Base-by-base conservation (phyloP, 2,888 invertebrate species). In the Erannis defoliaria region DNA sequence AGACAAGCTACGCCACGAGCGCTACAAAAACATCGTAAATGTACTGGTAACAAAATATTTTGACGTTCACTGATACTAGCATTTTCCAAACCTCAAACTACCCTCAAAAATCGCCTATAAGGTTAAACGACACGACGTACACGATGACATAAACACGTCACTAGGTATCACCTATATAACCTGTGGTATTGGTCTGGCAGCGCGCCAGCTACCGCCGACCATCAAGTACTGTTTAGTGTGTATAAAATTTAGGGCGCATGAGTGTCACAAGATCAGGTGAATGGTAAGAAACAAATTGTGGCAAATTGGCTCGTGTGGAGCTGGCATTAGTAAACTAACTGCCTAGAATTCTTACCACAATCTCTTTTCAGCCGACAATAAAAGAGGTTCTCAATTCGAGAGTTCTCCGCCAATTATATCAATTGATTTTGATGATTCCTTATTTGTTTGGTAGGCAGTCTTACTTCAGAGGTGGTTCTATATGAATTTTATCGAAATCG, bases 231-330 rank as follows among this genome's bases (percentile, higher is more conserved):
- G 55, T 55, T 61, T 55, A 55, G 55, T 42, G 61, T 45, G 33
- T 50, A 61, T 55, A 61, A 61, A 55, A 55, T 46, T 61, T 55
- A 55, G 55, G 55, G 38, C 1, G 38, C 61, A 33, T 55, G 55
- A 61, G 49, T 37, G 49, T 49, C 50, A 21, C 8, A 19, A 9
- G 18, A 51, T 21, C 50, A 55, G 55, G 61, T 50, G 38, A 37
- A 48, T 40, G 48, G 45, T 5, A 14, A 35, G 18, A 29, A 31
- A 50, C 43, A 37, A 55, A 50, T 61, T 55, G 60, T 45, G 37
- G 49, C 50, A 50, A 55, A 55, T 55, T 55, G 55, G 37, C 38
- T 49, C 49, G 37, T 43, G 43, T 19, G 12, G 46, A 23, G 40
- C 33, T 10, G 23, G 23, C 45, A 38, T 50, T 38, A 50, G 31